These are phyloP conservation scores for Pangasianodon gigas DNA, from an alignment of 2,113 vertebrate genomes.

Conservation along the genomic window DNA sequence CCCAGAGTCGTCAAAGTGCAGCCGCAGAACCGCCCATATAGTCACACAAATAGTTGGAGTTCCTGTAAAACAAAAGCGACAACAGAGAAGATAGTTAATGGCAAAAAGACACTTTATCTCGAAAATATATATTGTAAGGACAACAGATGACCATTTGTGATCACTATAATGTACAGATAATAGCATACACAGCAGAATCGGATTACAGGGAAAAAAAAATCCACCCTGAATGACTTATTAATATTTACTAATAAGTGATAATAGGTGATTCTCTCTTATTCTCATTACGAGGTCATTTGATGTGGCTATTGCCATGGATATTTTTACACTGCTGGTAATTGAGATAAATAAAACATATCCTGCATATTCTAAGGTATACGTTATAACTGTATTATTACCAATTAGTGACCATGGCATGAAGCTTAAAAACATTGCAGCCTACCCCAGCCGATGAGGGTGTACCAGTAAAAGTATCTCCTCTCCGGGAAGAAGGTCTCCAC, in stretches of 20 bases:
- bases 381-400: not conserved
- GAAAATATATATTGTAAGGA: not conserved
- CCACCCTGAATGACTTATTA: not conserved
- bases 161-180: not conserved
- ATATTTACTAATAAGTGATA: not conserved
- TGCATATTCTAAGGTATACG: not conserved
- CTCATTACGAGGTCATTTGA: not conserved
- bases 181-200: not conserved
- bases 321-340: not conserved
- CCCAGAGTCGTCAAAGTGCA: conserved; percentile 91
- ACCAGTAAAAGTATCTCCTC: conserved; percentile 96
- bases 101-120: not conserved
- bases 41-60: conserved; percentile 96
- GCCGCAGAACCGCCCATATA: conserved; percentile 90
- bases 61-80: conserved; percentile 69
- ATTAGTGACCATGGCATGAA: not conserved
- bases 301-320: not conserved
- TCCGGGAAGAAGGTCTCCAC: conserved; percentile 98
- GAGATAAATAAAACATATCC: not conserved
- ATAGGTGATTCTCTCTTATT: not conserved
- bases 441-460: conserved; percentile 80
- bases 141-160: not conserved
- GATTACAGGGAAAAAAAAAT: not conserved
- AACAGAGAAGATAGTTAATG: not conserved
- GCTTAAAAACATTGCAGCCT: conserved; percentile 28